Base-by-base conservation (phyloP, 2,113 vertebrate genomes). In the Hippoglossus stenolepis region DNA sequence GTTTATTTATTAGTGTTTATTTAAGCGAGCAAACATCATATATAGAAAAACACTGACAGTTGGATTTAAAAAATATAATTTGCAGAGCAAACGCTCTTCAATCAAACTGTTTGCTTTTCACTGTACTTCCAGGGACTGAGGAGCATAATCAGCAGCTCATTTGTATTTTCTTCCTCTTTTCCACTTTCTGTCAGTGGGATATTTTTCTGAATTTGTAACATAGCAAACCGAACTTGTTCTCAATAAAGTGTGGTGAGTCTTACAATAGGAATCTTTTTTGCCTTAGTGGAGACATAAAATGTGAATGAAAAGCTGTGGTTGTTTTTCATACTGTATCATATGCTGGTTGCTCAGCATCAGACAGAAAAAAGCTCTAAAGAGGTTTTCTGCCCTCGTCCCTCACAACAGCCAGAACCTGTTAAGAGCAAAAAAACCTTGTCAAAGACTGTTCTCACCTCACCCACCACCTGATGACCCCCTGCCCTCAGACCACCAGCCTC, bases 71-170 rank as follows among this genome's bases (percentile, higher is more conserved):
- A 85, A 67, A 75, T 58, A 38, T 51, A n/a, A 70, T 79, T 75
- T 77, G 18, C 77, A 38, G 49, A 62, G 21, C 26, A 83, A 83
- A 77, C 49, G 43, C 51, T 59, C 15, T 75, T 75, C 53, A 65
- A 51, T 84, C 57, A 43, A 73, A 68, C 78, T 73, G 54, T 82
- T 88, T 71, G 61, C 65, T 82, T 86, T 79, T 59, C 43, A 43
- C 53, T 64, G 2, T 66, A 82, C 72, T 85, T 65, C 65, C 13
- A 71, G 21, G 20, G 24, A 65, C 43, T 85, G 47, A 79, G 78
- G 60, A 80, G 77, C 74, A 89, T 86, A 83, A 87, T 86, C 74
- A 80, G 85, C 58, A 59, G 73, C 76, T 84, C 66, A 76, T 90
- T 85, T 82, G 49, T 85, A 57, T 76, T 77, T 70, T 0, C 0